Evolutionary conservation across 2,113 vertebrate genomes (phyloP), one percentile per base, ranked within the genome.

Genomic region (Psettodes erumei): DNA sequence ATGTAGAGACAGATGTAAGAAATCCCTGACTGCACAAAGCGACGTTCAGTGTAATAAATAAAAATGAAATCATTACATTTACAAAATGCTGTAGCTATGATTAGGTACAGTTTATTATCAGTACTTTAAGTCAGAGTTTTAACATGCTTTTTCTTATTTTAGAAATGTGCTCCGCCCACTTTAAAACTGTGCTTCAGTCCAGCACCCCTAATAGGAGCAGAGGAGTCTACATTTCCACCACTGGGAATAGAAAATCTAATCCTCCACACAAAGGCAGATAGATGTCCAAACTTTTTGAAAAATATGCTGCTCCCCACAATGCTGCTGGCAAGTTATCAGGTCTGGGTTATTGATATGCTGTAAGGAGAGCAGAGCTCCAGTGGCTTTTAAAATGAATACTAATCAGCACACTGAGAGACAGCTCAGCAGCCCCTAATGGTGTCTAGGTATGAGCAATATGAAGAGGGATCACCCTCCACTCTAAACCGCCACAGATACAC

Each of bases 311-410:
- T 75, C 43, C 56, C 19, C 78, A 86, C 85, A 75, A 64, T 74
- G 35, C 84, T 58, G 37, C 67, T 23, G 71, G 68, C 73, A 60
- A 59, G 71, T 64, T 64, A 85, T 78, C 84, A 27, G 51, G 70
- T 58, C 58, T 4, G 43, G 61, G 58, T 84, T 82, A 85, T 86
- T 88, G 74, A 77, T 82, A 86, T 85, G 85, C 82, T 55, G 75
- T 47, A 43, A 71, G 73, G 47, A 37, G 70, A 84, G 75, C 62
- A 43, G 43, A 63, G 74, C 78, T 76, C 67, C 28, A 19, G 25
- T 60, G 73, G 59, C 55, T 82, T 81, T 82, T 76, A 67, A 87
- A 88, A 83, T 77, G 80, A 91, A 84, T 79, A 73, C 87, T 88
- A 88, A 90, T 88, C 85, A 85, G 82, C 19, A 35, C 73, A 48